Conservation (phyloP, 2,113 vertebrate species). For the Tenebrosternarchus preto region DNA sequence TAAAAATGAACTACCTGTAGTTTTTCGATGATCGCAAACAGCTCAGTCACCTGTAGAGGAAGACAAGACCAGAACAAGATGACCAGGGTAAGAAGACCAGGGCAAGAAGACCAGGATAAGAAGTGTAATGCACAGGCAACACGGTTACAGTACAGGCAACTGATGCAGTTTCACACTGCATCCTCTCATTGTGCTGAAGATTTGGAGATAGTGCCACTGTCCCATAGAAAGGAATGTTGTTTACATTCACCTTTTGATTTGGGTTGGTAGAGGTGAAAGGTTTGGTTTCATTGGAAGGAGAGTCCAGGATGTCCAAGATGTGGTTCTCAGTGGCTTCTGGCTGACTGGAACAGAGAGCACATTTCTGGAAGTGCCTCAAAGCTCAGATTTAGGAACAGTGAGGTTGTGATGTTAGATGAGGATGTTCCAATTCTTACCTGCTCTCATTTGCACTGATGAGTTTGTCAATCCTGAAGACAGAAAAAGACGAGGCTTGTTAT, state of each 20-base stretch:
- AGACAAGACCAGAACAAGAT: neutral
- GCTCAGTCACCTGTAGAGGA: conserved; percentile 78
- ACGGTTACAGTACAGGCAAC: no score
- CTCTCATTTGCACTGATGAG: conserved; percentile 64
- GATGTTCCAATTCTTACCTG: conserved; percentile 53
- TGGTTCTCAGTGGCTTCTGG: conserved; percentile 62
- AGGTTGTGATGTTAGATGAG: neutral
- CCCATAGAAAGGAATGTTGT: neutral
- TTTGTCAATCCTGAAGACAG: conserved; percentile 60
- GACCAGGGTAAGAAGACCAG: neutral
- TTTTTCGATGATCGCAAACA: conserved; percentile 90
- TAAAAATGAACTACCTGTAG: conserved; percentile 72
- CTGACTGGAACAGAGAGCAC: conserved; percentile 59
- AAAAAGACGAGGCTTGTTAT: conserved; percentile 46
- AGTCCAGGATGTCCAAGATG: conserved; percentile 72
- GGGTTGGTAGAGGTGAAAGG: conserved; percentile 65
- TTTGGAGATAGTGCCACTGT: no score
- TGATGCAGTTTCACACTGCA: no score
- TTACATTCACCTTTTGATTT: conserved; percentile 77
- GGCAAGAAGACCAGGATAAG: no score
- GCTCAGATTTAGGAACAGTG: neutral
- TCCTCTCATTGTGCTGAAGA: neutral
- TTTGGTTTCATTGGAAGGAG: conserved; percentile 68
- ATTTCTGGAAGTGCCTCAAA: neutral
- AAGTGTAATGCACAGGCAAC: no score